Conservation (phyloP, 2,888 invertebrate genomes). For the Ischnus inquisitorius region DNA sequence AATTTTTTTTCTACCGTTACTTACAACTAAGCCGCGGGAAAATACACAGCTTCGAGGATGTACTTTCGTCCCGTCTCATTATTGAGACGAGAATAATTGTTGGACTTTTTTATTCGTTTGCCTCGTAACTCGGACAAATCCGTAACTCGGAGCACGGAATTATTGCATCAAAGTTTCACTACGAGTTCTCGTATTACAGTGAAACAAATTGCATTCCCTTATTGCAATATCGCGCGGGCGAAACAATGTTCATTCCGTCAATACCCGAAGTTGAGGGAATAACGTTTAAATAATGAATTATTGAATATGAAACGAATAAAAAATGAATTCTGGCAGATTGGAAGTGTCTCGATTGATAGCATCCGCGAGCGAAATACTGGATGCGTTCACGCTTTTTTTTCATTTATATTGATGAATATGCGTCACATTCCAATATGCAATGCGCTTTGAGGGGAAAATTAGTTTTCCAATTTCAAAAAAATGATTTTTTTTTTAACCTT, state of each 20-base stretch:
- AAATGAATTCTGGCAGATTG: neutral
- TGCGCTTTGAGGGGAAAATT: too few relatives aligned
- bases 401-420: neutral
- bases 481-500: too few relatives aligned
- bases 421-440: neutral
- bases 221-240: neutral
- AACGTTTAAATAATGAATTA: slow-evolving; percentile 2
- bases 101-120: too few relatives aligned
- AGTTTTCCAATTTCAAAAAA: too few relatives aligned
- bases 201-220: neutral
- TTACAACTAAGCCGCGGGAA: too few relatives aligned
- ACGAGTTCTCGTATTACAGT: too few relatives aligned
- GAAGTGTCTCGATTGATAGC: neutral
- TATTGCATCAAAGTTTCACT: neutral
- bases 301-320: neutral
- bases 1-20: too few relatives aligned
- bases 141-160: neutral
- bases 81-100: too few relatives aligned
- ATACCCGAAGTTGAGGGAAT: neutral
- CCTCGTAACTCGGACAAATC: neutral
- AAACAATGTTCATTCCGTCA: neutral
- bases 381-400: neutral
- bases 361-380: neutral
- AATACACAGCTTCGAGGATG: too few relatives aligned
- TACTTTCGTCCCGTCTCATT: too few relatives aligned